These are phyloP conservation scores for Meloidogyne hapla DNA, from an alignment of 1,140 invertebrate species.

Conservation along the genomic window DNA sequence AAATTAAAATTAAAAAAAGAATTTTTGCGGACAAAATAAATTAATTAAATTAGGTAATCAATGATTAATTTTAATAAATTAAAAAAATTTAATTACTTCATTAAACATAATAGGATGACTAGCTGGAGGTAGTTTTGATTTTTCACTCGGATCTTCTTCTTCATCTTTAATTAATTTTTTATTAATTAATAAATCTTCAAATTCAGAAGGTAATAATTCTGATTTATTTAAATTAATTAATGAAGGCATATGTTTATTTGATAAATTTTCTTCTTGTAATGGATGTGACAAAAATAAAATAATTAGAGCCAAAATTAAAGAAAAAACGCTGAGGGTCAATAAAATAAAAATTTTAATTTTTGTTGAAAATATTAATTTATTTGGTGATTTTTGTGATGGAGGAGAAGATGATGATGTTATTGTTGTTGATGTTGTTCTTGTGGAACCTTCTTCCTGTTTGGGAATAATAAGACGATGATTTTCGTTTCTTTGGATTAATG, in stretches of 20 bases:
- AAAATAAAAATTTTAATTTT: neutral
- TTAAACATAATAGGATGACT: constrained; percentile 17
- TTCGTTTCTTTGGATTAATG: neutral
- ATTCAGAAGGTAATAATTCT: neutral
- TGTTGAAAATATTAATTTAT: neutral
- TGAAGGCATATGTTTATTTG: no score
- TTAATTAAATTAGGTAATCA: no score
- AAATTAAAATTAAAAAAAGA: neutral
- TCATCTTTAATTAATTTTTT: neutral
- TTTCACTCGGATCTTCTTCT: constrained; percentile 12
- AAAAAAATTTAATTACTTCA: constrained; percentile 10
- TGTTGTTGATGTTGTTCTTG: neutral
- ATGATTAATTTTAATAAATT: no score
- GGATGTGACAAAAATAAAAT: neutral
- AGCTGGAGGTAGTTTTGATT: constrained; percentile 12
- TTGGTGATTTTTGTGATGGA: neutral
- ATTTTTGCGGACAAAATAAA: no score
- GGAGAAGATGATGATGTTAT: neutral
- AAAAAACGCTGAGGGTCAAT: neutral
- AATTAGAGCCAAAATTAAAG: neutral
- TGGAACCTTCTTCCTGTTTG: neutral
- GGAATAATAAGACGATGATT: neutral
- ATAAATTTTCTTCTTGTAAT: neutral
- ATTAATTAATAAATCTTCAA: neutral
- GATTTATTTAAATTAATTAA: neutral